These are phyloP conservation scores for Mactromeris polynyma DNA, from an alignment of 2,888 invertebrate species.

Conservation along the genomic window DNA sequence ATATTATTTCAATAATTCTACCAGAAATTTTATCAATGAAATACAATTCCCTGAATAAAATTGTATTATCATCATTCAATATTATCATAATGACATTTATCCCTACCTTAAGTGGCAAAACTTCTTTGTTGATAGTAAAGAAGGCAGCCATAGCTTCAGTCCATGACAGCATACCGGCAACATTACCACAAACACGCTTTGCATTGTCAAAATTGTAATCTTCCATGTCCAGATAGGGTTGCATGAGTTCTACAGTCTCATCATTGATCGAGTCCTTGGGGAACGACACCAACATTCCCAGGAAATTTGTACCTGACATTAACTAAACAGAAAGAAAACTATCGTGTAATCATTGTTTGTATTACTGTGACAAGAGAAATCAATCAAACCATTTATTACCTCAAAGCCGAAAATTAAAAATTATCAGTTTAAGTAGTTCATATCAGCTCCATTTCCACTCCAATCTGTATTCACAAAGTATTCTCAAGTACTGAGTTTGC, in stretches of 20 bases:
- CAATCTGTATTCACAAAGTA: too few relatives aligned
- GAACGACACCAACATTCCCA: slow-evolving; percentile 93
- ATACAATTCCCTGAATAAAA: too few relatives aligned
- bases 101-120: slow-evolving; percentile 87
- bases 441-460: too few relatives aligned
- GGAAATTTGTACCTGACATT: slow-evolving; percentile 86
- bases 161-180: slow-evolving; percentile 87
- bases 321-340: slow-evolving; percentile 71
- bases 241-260: slow-evolving; percentile 87
- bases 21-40: too few relatives aligned
- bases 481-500: too few relatives aligned
- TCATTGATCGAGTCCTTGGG: slow-evolving; percentile 89
- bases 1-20: too few relatives aligned
- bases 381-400: too few relatives aligned
- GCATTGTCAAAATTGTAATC: slow-evolving; percentile 87
- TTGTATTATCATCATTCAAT: too few relatives aligned
- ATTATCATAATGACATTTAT: background rate
- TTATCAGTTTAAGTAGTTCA: too few relatives aligned
- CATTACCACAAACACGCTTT: slow-evolving; percentile 87
- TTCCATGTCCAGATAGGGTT: slow-evolving; percentile 86
- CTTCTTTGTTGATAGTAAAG: slow-evolving; percentile 87
- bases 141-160: slow-evolving; percentile 87
- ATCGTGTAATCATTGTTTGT: too few relatives aligned
- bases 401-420: too few relatives aligned
- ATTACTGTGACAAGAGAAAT: too few relatives aligned